These are phyloP conservation scores for Hepsetus odoe DNA, from an alignment of 2,113 vertebrate genomes.

Conservation along the genomic window DNA sequence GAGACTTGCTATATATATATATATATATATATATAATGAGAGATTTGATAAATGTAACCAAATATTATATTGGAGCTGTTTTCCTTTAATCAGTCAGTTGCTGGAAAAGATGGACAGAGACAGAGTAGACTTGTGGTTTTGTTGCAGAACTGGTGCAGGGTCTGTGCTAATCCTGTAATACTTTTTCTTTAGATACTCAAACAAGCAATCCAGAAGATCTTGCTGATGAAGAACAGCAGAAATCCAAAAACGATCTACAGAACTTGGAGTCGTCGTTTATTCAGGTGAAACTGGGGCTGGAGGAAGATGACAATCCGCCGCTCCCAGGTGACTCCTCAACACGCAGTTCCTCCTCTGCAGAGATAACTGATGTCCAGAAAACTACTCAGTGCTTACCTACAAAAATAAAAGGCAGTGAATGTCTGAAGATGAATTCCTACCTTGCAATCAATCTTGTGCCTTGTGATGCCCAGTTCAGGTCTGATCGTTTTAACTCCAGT, in stretches of 20 bases:
- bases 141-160: not conserved
- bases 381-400: not conserved
- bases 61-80: no score
- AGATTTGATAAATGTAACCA: no score
- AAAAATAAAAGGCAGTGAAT: not conserved
- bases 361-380: not conserved
- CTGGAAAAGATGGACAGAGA: not conserved
- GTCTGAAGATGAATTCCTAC: not conserved
- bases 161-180: not conserved
- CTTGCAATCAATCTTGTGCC: not conserved
- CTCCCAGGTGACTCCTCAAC: not conserved
- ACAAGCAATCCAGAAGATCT: not conserved
- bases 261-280: slow-evolving; percentile 8
- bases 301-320: not conserved
- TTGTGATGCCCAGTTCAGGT: not conserved
- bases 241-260: not conserved
- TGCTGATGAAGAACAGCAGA: not conserved
- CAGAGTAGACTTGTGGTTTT: not conserved
- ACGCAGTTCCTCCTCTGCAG: not conserved
- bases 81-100: no score
- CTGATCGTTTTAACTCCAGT: not conserved
- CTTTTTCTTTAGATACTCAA: not conserved
- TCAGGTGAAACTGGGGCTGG: slow-evolving; percentile 22
- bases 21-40: no score
- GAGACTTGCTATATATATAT: no score